These are phyloP conservation scores for Urocolius indicus DNA, from an alignment of 2,113 vertebrate genomes.

Conservation along the genomic window DNA sequence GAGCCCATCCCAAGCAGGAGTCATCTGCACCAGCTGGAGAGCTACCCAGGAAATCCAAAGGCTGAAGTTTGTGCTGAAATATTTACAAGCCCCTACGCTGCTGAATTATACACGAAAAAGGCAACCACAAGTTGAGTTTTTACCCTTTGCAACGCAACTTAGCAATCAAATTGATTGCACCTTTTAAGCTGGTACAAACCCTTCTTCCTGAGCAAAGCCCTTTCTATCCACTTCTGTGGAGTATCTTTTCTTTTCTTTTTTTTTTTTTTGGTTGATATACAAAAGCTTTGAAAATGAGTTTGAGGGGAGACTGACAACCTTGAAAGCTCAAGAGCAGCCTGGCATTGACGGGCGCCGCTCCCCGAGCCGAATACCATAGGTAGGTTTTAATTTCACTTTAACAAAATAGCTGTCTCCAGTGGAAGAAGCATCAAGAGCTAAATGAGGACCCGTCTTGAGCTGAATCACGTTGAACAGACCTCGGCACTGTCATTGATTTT, in stretches of 20 bases:
- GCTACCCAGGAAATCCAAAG: neutral
- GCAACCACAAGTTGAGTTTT: neutral
- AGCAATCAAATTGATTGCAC: neutral
- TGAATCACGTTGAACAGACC: conserved; percentile 75
- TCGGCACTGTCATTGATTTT: conserved; percentile 84
- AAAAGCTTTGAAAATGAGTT: conserved; percentile 63
- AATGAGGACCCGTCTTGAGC: conserved; percentile 75
- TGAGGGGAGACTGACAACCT: conserved; percentile 52
- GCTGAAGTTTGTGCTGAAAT: neutral
- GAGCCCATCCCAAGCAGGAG: neutral
- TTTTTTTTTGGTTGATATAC: neutral
- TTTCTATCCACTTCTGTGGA: conserved; percentile 32
- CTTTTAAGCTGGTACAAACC: conserved; percentile 12
- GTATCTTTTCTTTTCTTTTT: neutral
- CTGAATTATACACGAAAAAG: neutral
- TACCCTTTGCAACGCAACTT: neutral
- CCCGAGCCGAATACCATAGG: conserved; percentile 29
- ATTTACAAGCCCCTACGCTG: neutral
- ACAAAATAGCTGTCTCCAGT: conserved; percentile 83
- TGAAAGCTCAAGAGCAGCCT: conserved; percentile 43
- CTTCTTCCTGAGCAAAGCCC: conserved; percentile 4
- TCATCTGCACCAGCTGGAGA: neutral
- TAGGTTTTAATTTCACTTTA: conserved; percentile 83
- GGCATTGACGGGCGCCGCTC: conserved; percentile 33
- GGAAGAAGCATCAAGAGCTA: conserved; percentile 77